Conservation (phyloP, 92 coral and sea anemone species). For the Palythoa heliodiscus region DNA sequence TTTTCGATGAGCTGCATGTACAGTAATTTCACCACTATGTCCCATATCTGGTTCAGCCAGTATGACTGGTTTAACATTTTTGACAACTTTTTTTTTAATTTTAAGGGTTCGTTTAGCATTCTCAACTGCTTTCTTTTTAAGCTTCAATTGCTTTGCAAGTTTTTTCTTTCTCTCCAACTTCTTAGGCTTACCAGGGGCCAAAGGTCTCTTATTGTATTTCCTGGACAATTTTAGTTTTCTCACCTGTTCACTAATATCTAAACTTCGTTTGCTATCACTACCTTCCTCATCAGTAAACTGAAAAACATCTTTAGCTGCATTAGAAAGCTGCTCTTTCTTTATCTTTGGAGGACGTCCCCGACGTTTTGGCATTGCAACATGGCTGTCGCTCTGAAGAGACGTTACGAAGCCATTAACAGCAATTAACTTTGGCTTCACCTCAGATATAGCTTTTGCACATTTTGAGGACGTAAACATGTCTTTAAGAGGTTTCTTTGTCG, state of each 20-base stretch:
- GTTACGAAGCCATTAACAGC: slow-evolving; percentile 69
- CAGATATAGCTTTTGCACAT: slow-evolving; percentile 17
- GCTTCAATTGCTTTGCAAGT: slow-evolving; percentile 58
- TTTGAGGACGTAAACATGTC: slow-evolving; percentile 56
- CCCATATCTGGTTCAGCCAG: slow-evolving; percentile 37
- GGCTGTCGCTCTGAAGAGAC: slow-evolving; percentile 53
- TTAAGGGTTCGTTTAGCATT: slow-evolving; percentile 64
- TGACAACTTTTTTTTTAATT: slow-evolving; percentile 47
- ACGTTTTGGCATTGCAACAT: slow-evolving; percentile 63
- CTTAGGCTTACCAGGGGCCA: slow-evolving; percentile 64
- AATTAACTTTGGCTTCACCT: slow-evolving; percentile 67
- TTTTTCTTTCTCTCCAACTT: slow-evolving; percentile 60
- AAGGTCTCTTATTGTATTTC: slow-evolving; percentile 69
- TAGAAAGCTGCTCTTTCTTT: slow-evolving; percentile 46
- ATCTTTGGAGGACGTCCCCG: slow-evolving; percentile 81
- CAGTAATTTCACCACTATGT: slow-evolving; percentile 38
- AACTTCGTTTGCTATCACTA: slow-evolving; percentile 53
- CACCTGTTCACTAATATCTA: slow-evolving; percentile 61
- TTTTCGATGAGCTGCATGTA: slow-evolving; percentile 57
- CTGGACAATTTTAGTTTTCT: slow-evolving; percentile 51
- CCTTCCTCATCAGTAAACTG: slow-evolving; percentile 77
- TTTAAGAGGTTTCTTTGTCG: slow-evolving; percentile 62
- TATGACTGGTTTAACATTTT: slow-evolving; percentile 28
- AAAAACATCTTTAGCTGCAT: slow-evolving; percentile 64
- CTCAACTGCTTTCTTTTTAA: slow-evolving; percentile 77